Conservation (phyloP, 1,140 invertebrate genomes). For the Drosophila kikkawai region DNA sequence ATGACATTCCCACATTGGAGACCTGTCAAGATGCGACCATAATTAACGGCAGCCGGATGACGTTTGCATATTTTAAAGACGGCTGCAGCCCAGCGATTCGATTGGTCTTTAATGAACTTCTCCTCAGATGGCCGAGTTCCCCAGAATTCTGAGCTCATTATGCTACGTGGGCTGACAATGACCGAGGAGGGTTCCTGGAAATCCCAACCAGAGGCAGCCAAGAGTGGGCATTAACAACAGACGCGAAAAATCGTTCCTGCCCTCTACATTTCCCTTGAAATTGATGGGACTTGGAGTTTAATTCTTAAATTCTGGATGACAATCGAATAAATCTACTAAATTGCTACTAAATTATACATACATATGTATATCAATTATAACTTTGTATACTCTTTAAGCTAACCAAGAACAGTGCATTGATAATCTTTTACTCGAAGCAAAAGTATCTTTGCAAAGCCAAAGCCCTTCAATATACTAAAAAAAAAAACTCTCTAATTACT, state of each 20-base stretch:
- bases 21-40: slow-evolving; percentile 16
- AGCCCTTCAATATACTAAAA: too few species aligned
- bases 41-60: slow-evolving; percentile 69
- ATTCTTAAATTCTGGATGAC: neutral
- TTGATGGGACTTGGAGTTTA: neutral
- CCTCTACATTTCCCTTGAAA: neutral
- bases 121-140: slow-evolving; percentile 53
- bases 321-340: neutral
- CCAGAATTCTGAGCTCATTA: slow-evolving; percentile 70
- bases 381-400: neutral
- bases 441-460: too few species aligned
- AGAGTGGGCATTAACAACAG: slow-evolving; percentile 21
- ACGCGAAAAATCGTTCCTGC: neutral
- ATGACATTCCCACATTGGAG: neutral
- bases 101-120: slow-evolving; percentile 47
- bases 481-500: neutral
- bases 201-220: slow-evolving; percentile 14
- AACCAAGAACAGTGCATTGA: too few species aligned
- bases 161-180: slow-evolving; percentile 60
- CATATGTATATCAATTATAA: neutral
- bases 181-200: slow-evolving; percentile 53
- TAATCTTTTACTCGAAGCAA: too few species aligned
- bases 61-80: slow-evolving; percentile 63
- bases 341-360: neutral
- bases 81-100: slow-evolving; percentile 1